Percentiles rank a stretch among this genome's conserved stretches.
These are phyloP conservation scores for Bugula neritina DNA, from an alignment of 2,888 invertebrate genomes.

Conservation along the genomic window DNA sequence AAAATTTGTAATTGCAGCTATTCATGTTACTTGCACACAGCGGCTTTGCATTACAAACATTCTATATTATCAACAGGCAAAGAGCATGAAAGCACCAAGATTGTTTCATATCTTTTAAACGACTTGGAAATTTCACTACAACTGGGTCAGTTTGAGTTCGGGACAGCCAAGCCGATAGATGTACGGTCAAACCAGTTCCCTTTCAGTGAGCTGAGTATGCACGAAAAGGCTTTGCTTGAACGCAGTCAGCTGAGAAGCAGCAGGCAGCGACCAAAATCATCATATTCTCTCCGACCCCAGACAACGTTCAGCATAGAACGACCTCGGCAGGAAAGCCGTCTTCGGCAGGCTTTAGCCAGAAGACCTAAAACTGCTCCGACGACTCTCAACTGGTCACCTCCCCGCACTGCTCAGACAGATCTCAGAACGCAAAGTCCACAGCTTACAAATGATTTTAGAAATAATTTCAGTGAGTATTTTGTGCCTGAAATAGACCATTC, in stretches of 20 bases:
- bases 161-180: slow-evolving; percentile 33
- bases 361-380: slow-evolving; percentile 22
- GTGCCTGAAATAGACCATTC: not conserved
- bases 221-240: slow-evolving; percentile 37
- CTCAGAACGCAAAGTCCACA: not conserved
- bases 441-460: not conserved
- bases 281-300: not conserved
- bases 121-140: slow-evolving; percentile 38
- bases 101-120: slow-evolving; percentile 36
- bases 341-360: not conserved
- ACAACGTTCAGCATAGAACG: not conserved
- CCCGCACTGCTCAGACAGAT: not conserved
- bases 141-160: slow-evolving; percentile 36
- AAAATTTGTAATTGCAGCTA: no score
- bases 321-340: slow-evolving; percentile 2
- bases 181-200: slow-evolving; percentile 34
- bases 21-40: no score
- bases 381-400: not conserved
- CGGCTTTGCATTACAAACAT: no score
- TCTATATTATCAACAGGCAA: slow-evolving; percentile 35
- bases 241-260: slow-evolving; percentile 28
- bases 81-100: slow-evolving; percentile 36
- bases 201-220: slow-evolving; percentile 38
- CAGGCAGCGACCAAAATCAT: slow-evolving; percentile 4
- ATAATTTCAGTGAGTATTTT: not conserved